Evolutionary conservation across 1,140 invertebrate genomes (phyloP), one percentile per base, ranked within the genome.

Genomic region (Sycobia sp.): DNA sequence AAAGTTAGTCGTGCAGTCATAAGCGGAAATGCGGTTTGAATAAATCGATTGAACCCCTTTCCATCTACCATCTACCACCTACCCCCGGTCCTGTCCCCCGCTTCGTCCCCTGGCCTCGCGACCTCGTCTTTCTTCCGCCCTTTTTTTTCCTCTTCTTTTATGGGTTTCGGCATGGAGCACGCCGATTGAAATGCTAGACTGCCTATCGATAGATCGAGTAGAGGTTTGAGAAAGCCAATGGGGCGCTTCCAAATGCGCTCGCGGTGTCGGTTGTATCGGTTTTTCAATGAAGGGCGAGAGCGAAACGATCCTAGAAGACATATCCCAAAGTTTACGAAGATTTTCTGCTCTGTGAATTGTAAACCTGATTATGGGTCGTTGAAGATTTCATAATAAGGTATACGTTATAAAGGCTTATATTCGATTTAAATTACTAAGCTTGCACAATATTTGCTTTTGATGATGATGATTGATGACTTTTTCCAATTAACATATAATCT

Each of bases 321-420:
- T 51, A 44, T 53, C 22, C 3, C n/a, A n/a, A 44, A 53, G 13
- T 61, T 61, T 53, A 61, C 36, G 47, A 53, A 39, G n/a, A 36
- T 53, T 51, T 60, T 53, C 49, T 36, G 16, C 38, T 53, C 20
- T 36, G 9, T 22, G 1, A 61, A 41, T 53, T 36, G 27, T 22
- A 4, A 34, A 53, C 11, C 18, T 61, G 18, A 53, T 61, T 61
- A 44, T 53, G 58, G 53, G 27, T n/a, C 36, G 58, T 53, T 53
- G 29, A 0, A 36, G 34, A 34, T 50, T 1, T 50, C n/a, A n/a
- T n/a, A 4, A 50, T 34, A 34, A 34, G 29, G 2, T 50, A 20
- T 34, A 11, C n/a, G n/a, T n/a, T n/a, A n/a, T n/a, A n/a, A n/a
- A n/a, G n/a, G n/a, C n/a, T n/a, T n/a, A n/a, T n/a, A n/a, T n/a